phyloP scores from a whole-genome alignment of 2,888 invertebrate genomes.

The Plagiodera versicolora region DNA sequence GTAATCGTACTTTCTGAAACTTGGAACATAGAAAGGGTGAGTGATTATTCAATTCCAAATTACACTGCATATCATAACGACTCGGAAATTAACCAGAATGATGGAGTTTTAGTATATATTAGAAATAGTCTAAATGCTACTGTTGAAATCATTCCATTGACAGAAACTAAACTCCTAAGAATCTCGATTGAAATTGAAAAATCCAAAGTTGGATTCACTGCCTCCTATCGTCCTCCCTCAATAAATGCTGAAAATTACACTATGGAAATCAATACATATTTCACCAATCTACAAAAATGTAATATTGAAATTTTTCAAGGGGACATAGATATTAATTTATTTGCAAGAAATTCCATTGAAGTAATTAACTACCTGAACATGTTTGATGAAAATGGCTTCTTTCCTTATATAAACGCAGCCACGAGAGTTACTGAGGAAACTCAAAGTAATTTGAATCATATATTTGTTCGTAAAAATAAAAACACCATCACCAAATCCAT shows the following conservation, averaged over 20 bases:
- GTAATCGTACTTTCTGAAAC: constrained; percentile 7
- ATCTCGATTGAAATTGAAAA: not conserved
- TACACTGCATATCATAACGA: constrained; percentile 1
- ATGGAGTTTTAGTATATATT: constrained; percentile 6
- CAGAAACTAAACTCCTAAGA: not conserved
- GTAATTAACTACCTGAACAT: not conserved
- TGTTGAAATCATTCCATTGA: not conserved
- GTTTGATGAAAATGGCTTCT: constrained; percentile 1
- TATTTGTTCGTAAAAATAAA: not conserved
- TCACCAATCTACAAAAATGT: not conserved
- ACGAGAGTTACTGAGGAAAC: not conserved
- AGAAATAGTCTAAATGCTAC: not conserved
- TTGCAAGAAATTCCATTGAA: not conserved
- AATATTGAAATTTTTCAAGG: constrained; percentile 1
- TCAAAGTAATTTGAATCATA: not conserved
- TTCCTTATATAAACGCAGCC: not conserved
- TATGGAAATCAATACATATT: not conserved
- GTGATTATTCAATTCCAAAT: constrained; percentile 6
- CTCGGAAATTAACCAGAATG: constrained; percentile 1
- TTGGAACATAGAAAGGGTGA: constrained; percentile 6
- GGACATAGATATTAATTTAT: not conserved
- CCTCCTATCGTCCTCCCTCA: not conserved
- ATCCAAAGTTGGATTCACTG: not conserved
- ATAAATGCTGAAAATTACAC: not conserved
- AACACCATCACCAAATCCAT: not conserved